Percentiles rank a stretch among this genome's conserved stretches.
These are phyloP conservation scores for Gnathonemus longibarbis DNA, from an alignment of 2,113 vertebrate genomes.

Conservation along the genomic window DNA sequence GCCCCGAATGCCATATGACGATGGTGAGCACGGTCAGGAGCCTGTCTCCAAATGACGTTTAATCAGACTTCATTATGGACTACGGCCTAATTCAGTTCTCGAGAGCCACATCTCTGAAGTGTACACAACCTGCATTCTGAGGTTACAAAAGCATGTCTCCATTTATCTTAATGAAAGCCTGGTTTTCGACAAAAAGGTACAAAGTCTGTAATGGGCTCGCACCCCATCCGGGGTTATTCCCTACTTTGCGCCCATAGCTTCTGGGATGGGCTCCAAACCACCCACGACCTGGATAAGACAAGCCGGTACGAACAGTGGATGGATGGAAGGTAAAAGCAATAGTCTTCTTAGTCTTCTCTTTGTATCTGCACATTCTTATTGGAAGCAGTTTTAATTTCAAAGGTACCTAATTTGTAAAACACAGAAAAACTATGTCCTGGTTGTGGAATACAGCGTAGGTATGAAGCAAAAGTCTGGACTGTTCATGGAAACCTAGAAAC, in stretches of 20 bases:
- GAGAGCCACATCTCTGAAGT: background rate
- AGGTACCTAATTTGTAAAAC: background rate
- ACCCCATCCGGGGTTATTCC: background rate
- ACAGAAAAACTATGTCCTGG: background rate
- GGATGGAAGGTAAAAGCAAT: background rate
- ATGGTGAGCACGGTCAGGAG: background rate
- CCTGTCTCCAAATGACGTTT: background rate
- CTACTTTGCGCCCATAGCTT: background rate
- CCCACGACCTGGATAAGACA: background rate
- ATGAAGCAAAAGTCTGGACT: background rate
- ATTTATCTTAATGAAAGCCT: background rate
- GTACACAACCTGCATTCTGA: background rate
- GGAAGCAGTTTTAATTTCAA: background rate
- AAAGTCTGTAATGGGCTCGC: background rate
- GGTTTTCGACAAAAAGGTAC: background rate
- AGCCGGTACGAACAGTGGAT: background rate
- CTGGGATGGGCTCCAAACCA: background rate
- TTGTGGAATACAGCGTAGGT: background rate
- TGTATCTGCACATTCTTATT: background rate
- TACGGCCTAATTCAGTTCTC: background rate
- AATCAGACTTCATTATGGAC: background rate
- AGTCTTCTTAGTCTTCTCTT: background rate
- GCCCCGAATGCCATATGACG: background rate
- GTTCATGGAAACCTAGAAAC: background rate
- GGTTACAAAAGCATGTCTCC: background rate